These are phyloP conservation scores for Alosa alosa DNA, from an alignment of 2,113 vertebrate species.

Conservation along the genomic window DNA sequence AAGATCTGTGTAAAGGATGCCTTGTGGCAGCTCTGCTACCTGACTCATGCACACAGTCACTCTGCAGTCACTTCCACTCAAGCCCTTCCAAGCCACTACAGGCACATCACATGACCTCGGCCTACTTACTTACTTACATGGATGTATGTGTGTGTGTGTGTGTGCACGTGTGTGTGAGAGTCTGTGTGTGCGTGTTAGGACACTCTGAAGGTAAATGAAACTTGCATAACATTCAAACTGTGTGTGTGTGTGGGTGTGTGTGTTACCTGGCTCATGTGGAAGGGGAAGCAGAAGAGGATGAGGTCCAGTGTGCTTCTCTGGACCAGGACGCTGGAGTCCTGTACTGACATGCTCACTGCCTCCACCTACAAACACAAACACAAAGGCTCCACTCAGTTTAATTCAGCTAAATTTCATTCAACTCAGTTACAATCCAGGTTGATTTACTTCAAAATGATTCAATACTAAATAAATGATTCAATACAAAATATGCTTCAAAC, in stretches of 20 bases:
- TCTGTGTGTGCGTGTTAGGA: no score
- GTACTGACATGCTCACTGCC: slow-evolving; percentile 95
- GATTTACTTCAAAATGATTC: neutral
- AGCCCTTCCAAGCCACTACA: neutral
- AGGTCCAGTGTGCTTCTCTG: slow-evolving; percentile 97
- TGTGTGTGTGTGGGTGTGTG: neutral
- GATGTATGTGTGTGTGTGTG: neutral
- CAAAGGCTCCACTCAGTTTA: neutral
- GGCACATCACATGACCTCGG: neutral
- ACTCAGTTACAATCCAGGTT: neutral
- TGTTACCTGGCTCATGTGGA: slow-evolving; percentile 96
- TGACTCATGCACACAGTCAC: neutral
- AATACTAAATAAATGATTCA: neutral
- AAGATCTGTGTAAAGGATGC: neutral
- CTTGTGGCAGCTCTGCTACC: neutral
- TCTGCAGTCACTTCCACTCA: neutral
- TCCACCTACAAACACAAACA: slow-evolving; percentile 80
- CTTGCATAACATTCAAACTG: no score
- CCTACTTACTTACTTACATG: neutral
- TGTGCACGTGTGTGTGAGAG: neutral
- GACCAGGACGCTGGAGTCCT: slow-evolving; percentile 96
- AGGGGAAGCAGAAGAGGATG: slow-evolving; percentile 98
- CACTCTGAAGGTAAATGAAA: no score
- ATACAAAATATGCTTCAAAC: neutral
- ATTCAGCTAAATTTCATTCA: neutral